Conservation (phyloP, 1,140 invertebrate genomes). For the Aphidius ervi region DNA sequence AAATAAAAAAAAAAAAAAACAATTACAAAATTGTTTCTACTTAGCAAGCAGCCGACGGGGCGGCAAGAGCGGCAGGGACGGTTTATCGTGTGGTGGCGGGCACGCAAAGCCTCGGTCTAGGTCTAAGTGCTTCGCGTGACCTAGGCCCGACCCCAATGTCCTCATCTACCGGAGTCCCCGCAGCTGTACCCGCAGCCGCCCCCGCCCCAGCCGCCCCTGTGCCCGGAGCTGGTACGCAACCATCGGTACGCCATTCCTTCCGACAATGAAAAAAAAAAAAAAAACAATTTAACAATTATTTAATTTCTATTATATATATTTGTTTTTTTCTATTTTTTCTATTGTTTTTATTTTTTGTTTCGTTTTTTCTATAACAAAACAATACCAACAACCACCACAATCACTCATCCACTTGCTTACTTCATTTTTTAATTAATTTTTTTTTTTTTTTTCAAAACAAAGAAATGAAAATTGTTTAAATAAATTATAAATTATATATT, state of each 20-base stretch:
- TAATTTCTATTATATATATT: not conserved
- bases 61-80: slow-evolving; percentile 69
- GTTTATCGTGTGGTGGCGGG: slow-evolving; percentile 73
- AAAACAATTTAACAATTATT: not conserved
- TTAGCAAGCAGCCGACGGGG: slow-evolving; percentile 70
- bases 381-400: slow-evolving; percentile 12
- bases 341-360: not conserved
- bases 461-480: too few relatives aligned
- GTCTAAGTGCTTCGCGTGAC: slow-evolving; percentile 63
- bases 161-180: slow-evolving; percentile 48
- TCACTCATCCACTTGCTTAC: not conserved
- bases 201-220: slow-evolving; percentile 44
- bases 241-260: slow-evolving; percentile 53
- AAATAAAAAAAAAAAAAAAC: slow-evolving; percentile 22
- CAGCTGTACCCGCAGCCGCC: slow-evolving; percentile 38
- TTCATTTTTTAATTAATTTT: too few relatives aligned
- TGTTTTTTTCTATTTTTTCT: not conserved
- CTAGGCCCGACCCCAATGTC: slow-evolving; percentile 53
- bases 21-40: slow-evolving; percentile 40
- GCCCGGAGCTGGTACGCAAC: slow-evolving; percentile 46
- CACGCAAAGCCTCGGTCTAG: slow-evolving; percentile 69
- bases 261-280: slow-evolving; percentile 33
- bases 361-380: not conserved
- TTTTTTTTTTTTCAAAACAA: too few relatives aligned
- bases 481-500: too few relatives aligned